These are phyloP conservation scores for human DNA, from an alignment of 2,113 vertebrate species.

Conservation along the genomic window GRCh38 chr2:173862001-173862500, in stretches of 20 bases:
- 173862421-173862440: fast-evolving
- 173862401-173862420: neutral
- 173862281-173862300: neutral
- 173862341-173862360: neutral
- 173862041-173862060: neutral
- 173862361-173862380: neutral
- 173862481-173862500: neutral
- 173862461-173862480: neutral
- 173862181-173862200: neutral
- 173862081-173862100: neutral
- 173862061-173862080: neutral
- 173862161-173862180: neutral
- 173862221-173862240: neutral
- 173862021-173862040: neutral
- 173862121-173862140: fast-evolving
- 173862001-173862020: neutral
- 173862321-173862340: too few relatives aligned
- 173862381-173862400: fast-evolving
- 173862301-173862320: neutral
- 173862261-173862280: neutral
- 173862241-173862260: neutral
- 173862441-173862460: neutral
- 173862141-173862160: neutral
- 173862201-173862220: neutral
- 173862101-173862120: neutral